Conservation (phyloP, 35 echinoderm and acorn worm species). For the Ptychodera flava region DNA sequence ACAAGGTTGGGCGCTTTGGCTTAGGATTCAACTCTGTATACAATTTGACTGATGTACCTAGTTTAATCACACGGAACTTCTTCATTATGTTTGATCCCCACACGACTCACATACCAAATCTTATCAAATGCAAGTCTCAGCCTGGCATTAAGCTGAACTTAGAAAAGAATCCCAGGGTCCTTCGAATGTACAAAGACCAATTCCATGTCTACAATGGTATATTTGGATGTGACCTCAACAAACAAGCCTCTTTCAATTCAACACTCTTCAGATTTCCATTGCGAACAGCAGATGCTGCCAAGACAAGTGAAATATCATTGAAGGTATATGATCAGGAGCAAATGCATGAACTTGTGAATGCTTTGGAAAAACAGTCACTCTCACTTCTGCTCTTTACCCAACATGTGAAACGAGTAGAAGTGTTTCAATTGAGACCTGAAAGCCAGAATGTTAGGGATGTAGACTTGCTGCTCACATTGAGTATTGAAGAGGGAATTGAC, state of each 20-base stretch:
- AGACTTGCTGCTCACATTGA: too few species aligned
- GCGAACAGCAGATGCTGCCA: slow-evolving; percentile 8
- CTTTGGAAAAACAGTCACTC: slow-evolving; percentile 17
- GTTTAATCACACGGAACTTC: slow-evolving; percentile 49
- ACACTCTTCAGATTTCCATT: slow-evolving; percentile 78
- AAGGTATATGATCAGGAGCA: neutral
- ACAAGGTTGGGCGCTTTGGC: slow-evolving; percentile 80
- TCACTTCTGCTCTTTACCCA: slow-evolving; percentile 71
- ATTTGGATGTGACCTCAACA: slow-evolving; percentile 21
- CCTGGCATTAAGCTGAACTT: slow-evolving; percentile 34
- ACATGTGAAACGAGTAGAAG: slow-evolving; percentile 42
- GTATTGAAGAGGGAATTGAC: neutral
- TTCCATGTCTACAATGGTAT: neutral
- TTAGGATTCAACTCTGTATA: slow-evolving; percentile 87
- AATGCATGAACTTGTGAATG: slow-evolving; percentile 1
- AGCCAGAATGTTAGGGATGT: too few species aligned
- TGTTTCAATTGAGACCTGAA: slow-evolving; percentile 1
- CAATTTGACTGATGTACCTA: slow-evolving; percentile 85
- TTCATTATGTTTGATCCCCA: slow-evolving; percentile 72
- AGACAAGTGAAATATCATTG: neutral
- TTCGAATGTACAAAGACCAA: slow-evolving; percentile 24
- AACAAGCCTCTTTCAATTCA: slow-evolving; percentile 14
- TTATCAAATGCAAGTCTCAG: neutral
- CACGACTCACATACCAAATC: slow-evolving; percentile 28
- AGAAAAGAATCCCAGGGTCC: neutral